These are phyloP conservation scores for Thereva nobilitata DNA, from an alignment of 2,888 invertebrate genomes.

Conservation along the genomic window DNA sequence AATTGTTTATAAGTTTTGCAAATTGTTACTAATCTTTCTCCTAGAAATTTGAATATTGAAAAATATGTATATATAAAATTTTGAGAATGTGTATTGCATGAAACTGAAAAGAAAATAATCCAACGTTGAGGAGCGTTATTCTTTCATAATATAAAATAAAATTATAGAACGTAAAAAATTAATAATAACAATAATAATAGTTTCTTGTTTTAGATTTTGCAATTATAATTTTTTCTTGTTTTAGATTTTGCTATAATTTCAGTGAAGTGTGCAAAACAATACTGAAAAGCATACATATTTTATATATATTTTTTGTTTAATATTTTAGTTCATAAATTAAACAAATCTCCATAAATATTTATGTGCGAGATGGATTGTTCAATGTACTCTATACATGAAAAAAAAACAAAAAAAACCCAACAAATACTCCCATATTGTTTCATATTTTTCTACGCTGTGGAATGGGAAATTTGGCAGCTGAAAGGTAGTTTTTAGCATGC, in stretches of 20 bases:
- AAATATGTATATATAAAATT: too few relatives aligned
- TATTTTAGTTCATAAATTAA: too few relatives aligned
- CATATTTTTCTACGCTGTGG: neutral
- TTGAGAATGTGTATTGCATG: too few relatives aligned
- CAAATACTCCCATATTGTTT: conserved; percentile 8
- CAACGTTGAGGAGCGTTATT: too few relatives aligned
- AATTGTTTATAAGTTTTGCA: too few relatives aligned
- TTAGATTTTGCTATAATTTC: conserved; percentile 30
- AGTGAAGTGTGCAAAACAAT: conserved; percentile 25
- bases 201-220: conserved; percentile 5
- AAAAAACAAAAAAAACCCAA: conserved; percentile 17
- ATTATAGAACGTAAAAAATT: neutral
- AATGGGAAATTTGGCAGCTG: conserved; percentile 22
- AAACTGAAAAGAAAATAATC: too few relatives aligned
- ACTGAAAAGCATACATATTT: conserved; percentile 24
- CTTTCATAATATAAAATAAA: too few relatives aligned
- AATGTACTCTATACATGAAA: conserved; percentile 20
- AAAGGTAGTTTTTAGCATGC: conserved; percentile 32
- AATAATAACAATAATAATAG: neutral
- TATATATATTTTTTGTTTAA: neutral
- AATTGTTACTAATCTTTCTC: too few relatives aligned
- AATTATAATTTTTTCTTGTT: neutral
- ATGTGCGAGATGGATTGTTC: conserved; percentile 12
- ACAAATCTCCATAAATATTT: too few relatives aligned
- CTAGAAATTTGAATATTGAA: too few relatives aligned